Conservation (phyloP, 1,140 invertebrate genomes). For the Piezodorus guildinii region DNA sequence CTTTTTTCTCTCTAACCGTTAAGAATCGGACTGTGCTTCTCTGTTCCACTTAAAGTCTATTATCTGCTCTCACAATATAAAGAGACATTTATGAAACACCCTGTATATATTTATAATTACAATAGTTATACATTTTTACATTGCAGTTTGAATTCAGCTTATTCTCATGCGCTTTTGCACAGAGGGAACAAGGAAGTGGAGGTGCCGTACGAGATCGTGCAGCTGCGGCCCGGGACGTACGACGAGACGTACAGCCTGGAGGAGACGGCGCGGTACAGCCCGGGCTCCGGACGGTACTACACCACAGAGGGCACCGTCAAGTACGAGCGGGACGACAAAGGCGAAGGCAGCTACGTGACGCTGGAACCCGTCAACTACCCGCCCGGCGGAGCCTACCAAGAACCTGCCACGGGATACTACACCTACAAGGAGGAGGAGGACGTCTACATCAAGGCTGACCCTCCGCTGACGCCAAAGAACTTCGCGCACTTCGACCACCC, state of each 20-base stretch:
- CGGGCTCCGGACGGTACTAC: neutral
- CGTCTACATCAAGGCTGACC: constrained; percentile 16
- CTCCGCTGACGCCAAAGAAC: neutral
- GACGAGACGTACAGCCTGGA: constrained; percentile 1
- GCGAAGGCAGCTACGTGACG: constrained; percentile 21
- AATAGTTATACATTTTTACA: too few species aligned
- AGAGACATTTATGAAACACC: too few species aligned
- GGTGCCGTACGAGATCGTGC: neutral
- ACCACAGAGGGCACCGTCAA: constrained; percentile 14
- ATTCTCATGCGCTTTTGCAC: neutral
- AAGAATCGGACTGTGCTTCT: too few species aligned
- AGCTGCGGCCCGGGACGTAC: neutral
- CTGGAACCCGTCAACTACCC: constrained; percentile 18
- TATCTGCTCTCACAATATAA: too few species aligned
- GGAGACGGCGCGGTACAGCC: constrained; percentile 7
- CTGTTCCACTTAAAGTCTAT: too few species aligned
- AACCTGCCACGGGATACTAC: constrained; percentile 5
- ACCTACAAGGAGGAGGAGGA: constrained; percentile 9
- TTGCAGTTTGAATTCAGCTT: too few species aligned
- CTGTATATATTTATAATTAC: too few species aligned
- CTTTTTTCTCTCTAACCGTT: too few species aligned
- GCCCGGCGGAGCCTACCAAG: neutral
- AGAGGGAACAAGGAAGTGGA: neutral
- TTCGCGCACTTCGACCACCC: neutral
- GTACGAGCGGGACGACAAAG: constrained; percentile 24